Percentiles rank a stretch among this genome's conserved stretches.
These are phyloP conservation scores for Proctacanthus coquilletti DNA, from an alignment of 1,140 invertebrate species.

Conservation along the genomic window DNA sequence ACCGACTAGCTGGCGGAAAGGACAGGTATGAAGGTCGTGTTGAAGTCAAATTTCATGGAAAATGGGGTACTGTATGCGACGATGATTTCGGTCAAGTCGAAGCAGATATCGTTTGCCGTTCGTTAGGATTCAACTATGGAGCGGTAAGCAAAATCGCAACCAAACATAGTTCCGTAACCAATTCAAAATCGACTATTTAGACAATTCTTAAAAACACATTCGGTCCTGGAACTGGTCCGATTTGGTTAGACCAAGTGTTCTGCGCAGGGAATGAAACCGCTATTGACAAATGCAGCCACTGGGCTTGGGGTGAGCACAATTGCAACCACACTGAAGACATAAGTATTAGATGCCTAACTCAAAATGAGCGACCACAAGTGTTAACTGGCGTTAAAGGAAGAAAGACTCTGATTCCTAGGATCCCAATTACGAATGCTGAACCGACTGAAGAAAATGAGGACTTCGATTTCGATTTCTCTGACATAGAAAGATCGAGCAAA, in stretches of 20 bases:
- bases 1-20: slow-evolving; percentile 45
- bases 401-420: too few relatives aligned
- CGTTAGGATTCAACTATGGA: slow-evolving; percentile 41
- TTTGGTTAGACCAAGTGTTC: slow-evolving; percentile 58
- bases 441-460: slow-evolving; percentile 1
- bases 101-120: slow-evolving; percentile 48
- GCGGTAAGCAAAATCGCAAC: slow-evolving; percentile 18
- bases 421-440: background rate
- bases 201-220: slow-evolving; percentile 16
- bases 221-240: slow-evolving; percentile 40
- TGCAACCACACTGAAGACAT: slow-evolving; percentile 63
- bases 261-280: slow-evolving; percentile 52
- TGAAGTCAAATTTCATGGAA: slow-evolving; percentile 49
- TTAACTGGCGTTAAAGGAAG: too few relatives aligned
- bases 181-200: background rate
- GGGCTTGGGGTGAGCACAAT: slow-evolving; percentile 52
- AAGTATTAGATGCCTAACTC: too few relatives aligned
- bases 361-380: too few relatives aligned
- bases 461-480: slow-evolving; percentile 6
- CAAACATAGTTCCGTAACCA: background rate
- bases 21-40: slow-evolving; percentile 43
- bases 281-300: slow-evolving; percentile 44
- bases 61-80: slow-evolving; percentile 68
- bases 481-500: slow-evolving; percentile 13
- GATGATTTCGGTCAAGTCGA: slow-evolving; percentile 53